phyloP scores from a whole-genome alignment of 2,888 invertebrate species.

The Hyposoter dolosus region DNA sequence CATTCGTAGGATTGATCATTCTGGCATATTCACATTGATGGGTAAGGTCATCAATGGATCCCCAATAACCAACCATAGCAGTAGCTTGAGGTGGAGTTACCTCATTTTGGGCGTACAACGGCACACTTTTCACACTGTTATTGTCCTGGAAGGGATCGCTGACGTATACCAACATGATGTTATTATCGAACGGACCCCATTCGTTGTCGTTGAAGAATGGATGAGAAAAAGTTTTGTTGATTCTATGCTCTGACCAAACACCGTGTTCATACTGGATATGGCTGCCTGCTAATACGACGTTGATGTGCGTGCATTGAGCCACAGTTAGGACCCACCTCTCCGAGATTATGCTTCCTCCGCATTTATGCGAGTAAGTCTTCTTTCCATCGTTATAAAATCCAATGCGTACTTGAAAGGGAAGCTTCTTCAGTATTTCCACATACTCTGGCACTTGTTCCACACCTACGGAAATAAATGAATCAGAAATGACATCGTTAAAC shows the following conservation, averaged over 20 bases:
- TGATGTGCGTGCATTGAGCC: conserved; percentile 21
- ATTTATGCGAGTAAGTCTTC: conserved; percentile 1
- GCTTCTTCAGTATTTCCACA: conserved; percentile 18
- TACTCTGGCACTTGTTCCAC: neutral
- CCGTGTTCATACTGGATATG: conserved; percentile 27
- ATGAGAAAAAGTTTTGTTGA: neutral
- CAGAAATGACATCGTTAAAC: neutral
- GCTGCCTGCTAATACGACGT: conserved; percentile 11
- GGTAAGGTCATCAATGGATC: neutral
- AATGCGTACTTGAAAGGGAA: conserved; percentile 20
- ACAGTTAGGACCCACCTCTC: conserved; percentile 31
- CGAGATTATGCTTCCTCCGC: conserved; percentile 38
- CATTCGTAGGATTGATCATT: conserved; percentile 14
- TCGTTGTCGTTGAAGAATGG: neutral
- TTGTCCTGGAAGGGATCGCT: neutral
- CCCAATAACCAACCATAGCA: conserved; percentile 2
- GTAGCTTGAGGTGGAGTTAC: neutral
- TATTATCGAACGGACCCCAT: neutral
- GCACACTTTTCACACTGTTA: neutral
- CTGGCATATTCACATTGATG: conserved; percentile 28
- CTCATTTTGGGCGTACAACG: conserved; percentile 5
- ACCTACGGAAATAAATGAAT: neutral
- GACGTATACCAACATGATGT: conserved; percentile 30
- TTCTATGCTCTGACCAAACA: neutral
- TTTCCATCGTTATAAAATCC: neutral